Evolutionary conservation across 2,113 vertebrate genomes (phyloP).

Genomic region (Bufo gargarizans): DNA sequence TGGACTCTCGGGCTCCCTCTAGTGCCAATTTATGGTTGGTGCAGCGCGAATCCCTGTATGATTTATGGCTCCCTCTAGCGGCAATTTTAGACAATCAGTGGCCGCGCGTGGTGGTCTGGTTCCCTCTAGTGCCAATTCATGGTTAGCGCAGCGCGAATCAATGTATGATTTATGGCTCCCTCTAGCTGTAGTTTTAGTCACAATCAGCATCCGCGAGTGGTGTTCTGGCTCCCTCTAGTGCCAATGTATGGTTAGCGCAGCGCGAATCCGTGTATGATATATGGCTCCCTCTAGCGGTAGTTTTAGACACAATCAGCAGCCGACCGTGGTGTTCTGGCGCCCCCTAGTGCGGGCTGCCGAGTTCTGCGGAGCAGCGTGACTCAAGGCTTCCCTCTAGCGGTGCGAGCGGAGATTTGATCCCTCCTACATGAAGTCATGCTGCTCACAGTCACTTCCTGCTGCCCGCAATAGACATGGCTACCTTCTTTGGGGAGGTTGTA

Average conservation of each 20-base stretch:
- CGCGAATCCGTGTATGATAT: not conserved
- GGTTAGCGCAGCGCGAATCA: not conserved
- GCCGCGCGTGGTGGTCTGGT: not conserved
- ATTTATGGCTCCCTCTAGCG: not conserved
- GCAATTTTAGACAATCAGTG: not conserved
- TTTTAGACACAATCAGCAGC: not conserved
- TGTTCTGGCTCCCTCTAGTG: not conserved
- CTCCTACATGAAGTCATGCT: not conserved
- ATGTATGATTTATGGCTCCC: not conserved
- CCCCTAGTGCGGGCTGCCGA: not conserved
- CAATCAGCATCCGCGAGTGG: not conserved
- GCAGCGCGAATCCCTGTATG: not conserved
- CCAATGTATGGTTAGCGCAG: too few species aligned
- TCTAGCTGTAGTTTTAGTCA: not conserved
- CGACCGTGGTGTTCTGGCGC: not conserved
- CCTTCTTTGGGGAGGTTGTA: slow-evolving; percentile 79
- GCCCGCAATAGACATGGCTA: slow-evolving; percentile 65
- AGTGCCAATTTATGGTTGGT: not conserved
- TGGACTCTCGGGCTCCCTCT: not conserved
- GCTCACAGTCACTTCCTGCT: not conserved
- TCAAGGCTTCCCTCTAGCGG: not conserved
- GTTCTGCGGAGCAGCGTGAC: too few species aligned
- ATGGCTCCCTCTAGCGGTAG: not conserved
- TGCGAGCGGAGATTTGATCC: not conserved
- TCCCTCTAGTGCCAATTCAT: not conserved